Evolutionary conservation across 2,113 vertebrate species (phyloP), one percentile per base, ranked within the genome.

Genomic region (Etheostoma cragini): DNA sequence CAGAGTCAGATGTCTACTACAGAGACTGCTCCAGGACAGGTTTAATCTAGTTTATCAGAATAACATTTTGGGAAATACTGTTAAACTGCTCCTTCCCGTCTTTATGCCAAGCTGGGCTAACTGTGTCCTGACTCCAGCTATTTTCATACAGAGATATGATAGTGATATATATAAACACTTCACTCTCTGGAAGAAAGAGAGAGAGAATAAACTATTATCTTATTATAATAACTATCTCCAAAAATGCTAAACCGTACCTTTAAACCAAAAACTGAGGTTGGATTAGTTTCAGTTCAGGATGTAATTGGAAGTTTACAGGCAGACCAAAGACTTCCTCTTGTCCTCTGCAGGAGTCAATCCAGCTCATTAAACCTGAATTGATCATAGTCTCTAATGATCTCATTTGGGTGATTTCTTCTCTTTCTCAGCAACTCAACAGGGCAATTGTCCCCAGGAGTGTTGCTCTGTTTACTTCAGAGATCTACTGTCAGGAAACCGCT

Each of bases 31-130:
- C 16, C 65, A 21, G 38, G 62, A 24, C n/a, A 12, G 2, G 61
- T 63, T 47, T 42, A 72, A 54, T 3, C n/a, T 7, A 2, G 52
- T 0, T 46, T 24, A 8, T 15, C 8, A 30, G 38, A 17, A 8
- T 46, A 42, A 15, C 58, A 47, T 38, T 53, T 16, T 2, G 21
- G 4, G 53, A 26, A 58, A 46, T 3, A 15, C 7, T 4, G 22
- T 46, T 22, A 8, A 68, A n/a, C 49, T 35, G 26, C 58, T 52
- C 47, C 45, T 73, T 10, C 46, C 7, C 24, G 14, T 22, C 57
- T 38, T 42, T 42, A 42, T 65, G 72, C 72, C 54, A 65, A 75
- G 22, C 49, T 64, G 56, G 35, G 61, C 35, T 65, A 65, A 54
- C 45, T 2, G 21, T 12, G 35, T 63, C 8, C 58, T 35, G 30